phyloP scores from a whole-genome alignment of 2,797 vertebrate genomes.

The Kryptopterus vitreolus region DNA sequence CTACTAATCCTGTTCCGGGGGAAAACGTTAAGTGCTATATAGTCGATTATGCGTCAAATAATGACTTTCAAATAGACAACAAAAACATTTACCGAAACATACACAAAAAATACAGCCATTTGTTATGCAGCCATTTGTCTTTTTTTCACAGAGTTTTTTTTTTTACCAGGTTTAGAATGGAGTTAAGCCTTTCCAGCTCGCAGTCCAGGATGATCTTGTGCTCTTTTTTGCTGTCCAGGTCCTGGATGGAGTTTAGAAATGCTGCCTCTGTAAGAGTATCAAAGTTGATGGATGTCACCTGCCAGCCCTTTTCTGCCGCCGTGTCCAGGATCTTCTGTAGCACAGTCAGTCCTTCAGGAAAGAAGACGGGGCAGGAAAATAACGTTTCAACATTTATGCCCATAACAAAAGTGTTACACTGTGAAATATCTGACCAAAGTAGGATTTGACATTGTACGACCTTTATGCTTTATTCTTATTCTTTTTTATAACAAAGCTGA shows the following conservation, averaged over 20 bases:
- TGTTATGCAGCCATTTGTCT: not conserved
- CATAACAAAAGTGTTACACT: not conserved
- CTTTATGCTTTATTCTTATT: not conserved
- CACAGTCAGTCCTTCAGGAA: conserved; percentile 83
- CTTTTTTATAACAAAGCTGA: no score
- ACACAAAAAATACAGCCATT: not conserved
- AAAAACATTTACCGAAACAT: not conserved
- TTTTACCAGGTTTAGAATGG: conserved; percentile 90
- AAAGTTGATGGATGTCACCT: conserved; percentile 94
- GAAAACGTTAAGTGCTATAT: not conserved
- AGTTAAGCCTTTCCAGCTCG: conserved; percentile 87
- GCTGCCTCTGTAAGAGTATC: conserved; percentile 85
- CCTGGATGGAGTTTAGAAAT: conserved; percentile 86
- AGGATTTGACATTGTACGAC: not conserved
- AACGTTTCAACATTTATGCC: not conserved
- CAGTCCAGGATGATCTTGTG: conserved; percentile 91
- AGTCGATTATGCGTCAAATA: not conserved
- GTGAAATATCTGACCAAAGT: not conserved
- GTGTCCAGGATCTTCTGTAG: conserved; percentile 94
- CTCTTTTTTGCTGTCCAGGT: conserved; percentile 92
- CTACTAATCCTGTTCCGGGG: no score
- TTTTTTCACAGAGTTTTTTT: not conserved
- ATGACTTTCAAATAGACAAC: not conserved
- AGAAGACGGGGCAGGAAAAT: not conserved
- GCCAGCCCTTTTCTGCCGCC: conserved; percentile 90